Evolutionary conservation across 2,888 invertebrate genomes (phyloP).

Genomic region (Tanytarsus gracilentus): DNA sequence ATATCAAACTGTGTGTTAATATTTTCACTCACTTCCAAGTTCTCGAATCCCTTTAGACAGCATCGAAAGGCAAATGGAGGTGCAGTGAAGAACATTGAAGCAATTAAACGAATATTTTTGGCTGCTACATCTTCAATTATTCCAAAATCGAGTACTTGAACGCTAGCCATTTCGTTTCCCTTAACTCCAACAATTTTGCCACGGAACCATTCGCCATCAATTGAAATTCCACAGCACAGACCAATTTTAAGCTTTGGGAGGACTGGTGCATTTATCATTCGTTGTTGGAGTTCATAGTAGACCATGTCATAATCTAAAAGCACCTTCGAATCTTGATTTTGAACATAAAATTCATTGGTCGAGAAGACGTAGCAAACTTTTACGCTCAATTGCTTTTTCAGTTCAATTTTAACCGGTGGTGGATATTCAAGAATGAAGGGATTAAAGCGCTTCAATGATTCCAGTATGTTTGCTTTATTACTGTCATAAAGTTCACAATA

Average conservation of each 20-base stretch:
- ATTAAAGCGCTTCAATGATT: neutral
- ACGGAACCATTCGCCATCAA: conserved; percentile 4
- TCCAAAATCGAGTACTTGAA: conserved; percentile 12
- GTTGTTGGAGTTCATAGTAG: neutral
- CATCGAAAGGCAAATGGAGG: neutral
- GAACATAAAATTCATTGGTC: conserved; percentile 16
- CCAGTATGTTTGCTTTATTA: neutral
- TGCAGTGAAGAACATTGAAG: neutral
- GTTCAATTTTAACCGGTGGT: neutral
- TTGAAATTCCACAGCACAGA: neutral
- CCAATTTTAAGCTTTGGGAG: neutral
- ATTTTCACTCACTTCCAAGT: conserved; percentile 6
- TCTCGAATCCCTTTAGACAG: conserved; percentile 2
- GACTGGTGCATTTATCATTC: neutral
- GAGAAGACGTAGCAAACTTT: conserved; percentile 15
- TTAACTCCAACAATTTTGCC: neutral
- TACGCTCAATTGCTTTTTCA: neutral
- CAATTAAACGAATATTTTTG: neutral
- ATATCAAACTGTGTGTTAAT: conserved; percentile 23
- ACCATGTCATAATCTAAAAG: neutral
- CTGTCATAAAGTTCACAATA: conserved; percentile 5
- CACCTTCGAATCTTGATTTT: neutral
- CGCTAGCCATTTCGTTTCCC: neutral
- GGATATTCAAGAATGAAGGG: neutral
- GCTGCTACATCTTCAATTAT: conserved; percentile 2